phyloP scores from a whole-genome alignment of 2,113 vertebrate species.

The Otolemur garnettii region DNA sequence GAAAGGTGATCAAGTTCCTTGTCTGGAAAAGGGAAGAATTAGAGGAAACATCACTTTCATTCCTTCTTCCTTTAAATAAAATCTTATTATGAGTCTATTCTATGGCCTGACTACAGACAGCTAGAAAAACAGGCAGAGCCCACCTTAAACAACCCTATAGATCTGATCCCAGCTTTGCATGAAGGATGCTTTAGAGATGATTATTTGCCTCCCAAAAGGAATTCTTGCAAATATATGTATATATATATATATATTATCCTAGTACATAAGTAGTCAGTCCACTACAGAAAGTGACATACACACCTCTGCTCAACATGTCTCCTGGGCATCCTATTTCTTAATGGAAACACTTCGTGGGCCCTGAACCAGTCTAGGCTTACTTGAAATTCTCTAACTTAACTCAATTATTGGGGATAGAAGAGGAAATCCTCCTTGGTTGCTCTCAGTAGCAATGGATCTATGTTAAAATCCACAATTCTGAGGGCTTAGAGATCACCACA shows the following conservation, averaged over 20 bases:
- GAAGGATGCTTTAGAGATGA: not conserved
- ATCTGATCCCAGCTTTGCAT: not conserved
- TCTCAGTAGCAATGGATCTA: not conserved
- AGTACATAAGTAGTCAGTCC: not conserved
- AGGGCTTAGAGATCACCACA: not conserved
- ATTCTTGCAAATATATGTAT: conserved; percentile 27
- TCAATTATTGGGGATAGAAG: not conserved
- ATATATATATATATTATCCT: not conserved
- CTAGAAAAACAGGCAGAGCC: not conserved
- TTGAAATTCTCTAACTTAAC: conserved; percentile 1
- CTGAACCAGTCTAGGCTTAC: not conserved
- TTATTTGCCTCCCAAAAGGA: not conserved
- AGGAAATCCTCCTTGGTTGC: not conserved
- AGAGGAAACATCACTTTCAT: not conserved
- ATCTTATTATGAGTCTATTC: not conserved
- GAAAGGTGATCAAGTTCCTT: not conserved
- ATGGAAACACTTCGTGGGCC: not conserved
- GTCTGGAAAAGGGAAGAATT: not conserved
- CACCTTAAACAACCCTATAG: not conserved
- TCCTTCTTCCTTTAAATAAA: not conserved
- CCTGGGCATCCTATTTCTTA: not conserved
- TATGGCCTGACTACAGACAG: not conserved
- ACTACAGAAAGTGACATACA: not conserved
- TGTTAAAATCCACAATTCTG: not conserved
- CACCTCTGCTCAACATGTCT: not conserved